phyloP scores from a whole-genome alignment of 2,797 vertebrate genomes.

The Buphagus erythrorhynchus region DNA sequence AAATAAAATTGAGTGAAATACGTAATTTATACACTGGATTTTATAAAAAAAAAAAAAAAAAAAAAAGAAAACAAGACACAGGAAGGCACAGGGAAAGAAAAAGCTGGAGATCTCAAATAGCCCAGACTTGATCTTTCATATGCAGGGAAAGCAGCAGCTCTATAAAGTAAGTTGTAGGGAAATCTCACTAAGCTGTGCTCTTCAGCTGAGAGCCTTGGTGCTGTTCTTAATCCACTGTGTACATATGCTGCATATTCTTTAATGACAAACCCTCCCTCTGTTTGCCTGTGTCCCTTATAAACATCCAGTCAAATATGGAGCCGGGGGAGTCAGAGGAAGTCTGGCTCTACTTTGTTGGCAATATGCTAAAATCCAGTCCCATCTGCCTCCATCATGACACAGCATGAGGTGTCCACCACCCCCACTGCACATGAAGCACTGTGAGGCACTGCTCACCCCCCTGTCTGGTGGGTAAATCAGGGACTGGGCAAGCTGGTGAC shows the following conservation, averaged over 20 bases:
- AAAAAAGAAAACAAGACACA: neutral
- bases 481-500: neutral
- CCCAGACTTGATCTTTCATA: neutral
- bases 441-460: no score
- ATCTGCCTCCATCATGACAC: neutral
- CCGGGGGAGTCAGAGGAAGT: neutral
- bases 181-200: neutral
- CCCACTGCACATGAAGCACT: fast-evolving
- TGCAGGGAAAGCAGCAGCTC: neutral
- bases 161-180: neutral
- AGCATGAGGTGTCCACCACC: neutral
- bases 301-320: neutral
- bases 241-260: neutral
- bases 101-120: neutral
- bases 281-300: neutral
- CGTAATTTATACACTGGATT: neutral
- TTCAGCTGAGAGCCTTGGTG: neutral
- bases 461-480: neutral
- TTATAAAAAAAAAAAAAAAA: neutral
- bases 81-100: neutral
- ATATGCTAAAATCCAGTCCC: neutral
- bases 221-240: neutral
- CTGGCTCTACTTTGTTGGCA: neutral
- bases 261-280: neutral
- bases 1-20: neutral